Percentiles rank a stretch among this genome's conserved stretches.
Evolutionary conservation across 2,888 invertebrate genomes (phyloP).

Genomic region (Gastracanthus pulcherrimus): DNA sequence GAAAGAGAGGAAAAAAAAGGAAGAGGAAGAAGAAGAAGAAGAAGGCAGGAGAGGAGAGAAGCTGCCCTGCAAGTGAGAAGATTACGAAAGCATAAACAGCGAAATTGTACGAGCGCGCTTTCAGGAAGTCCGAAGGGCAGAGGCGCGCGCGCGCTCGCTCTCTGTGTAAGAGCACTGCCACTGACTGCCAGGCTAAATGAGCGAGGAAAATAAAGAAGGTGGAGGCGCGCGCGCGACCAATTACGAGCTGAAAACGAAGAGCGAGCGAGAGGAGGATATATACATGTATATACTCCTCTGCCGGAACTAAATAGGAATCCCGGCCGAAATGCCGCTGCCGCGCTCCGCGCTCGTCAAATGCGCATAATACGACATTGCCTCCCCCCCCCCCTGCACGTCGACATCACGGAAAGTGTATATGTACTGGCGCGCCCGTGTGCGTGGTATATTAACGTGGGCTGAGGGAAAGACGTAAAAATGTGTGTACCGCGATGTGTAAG

Average conservation of each 20-base stretch:
- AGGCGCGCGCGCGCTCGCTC: no score
- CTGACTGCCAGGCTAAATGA: slow-evolving; percentile 21
- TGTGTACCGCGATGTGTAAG: background rate
- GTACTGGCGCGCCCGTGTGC: background rate
- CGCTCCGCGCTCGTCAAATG: slow-evolving; percentile 28
- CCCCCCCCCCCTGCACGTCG: background rate
- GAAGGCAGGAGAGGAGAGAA: background rate
- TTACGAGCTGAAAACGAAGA: slow-evolving; percentile 41
- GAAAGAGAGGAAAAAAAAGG: background rate
- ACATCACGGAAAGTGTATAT: no score
- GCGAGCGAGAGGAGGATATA: background rate
- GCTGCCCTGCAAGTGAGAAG: slow-evolving; percentile 46
- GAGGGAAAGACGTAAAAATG: background rate
- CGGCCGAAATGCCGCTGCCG: background rate
- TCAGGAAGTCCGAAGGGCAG: slow-evolving; percentile 43
- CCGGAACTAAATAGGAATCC: slow-evolving; percentile 52
- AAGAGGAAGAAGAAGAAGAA: background rate
- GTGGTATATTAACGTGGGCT: background rate
- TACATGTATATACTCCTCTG: background rate
- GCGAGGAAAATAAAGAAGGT: slow-evolving; percentile 24
- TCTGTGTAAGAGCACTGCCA: background rate
- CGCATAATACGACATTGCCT: slow-evolving; percentile 46
- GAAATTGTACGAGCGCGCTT: slow-evolving; percentile 47
- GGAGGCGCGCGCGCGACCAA: slow-evolving; percentile 43
- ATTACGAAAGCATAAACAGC: slow-evolving; percentile 52